Percentiles rank a stretch among this genome's conserved stretches.
Evolutionary conservation across 2,113 vertebrate genomes (phyloP).

Genomic region (Pagrus major): DNA sequence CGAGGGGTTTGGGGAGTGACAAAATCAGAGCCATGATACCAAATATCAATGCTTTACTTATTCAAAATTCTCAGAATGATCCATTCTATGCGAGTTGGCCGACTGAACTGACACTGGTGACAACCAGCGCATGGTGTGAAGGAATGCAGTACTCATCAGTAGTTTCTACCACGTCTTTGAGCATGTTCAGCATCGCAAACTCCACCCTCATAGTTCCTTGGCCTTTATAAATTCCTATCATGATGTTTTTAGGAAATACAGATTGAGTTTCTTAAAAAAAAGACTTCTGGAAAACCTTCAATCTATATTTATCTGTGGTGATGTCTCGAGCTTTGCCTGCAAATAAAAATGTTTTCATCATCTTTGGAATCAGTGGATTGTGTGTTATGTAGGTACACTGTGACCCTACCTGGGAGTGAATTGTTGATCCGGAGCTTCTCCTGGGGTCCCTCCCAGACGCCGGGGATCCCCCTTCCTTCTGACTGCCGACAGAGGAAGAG

Average conservation of each 20-base stretch:
- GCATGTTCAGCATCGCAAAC: not conserved
- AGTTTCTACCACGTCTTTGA: not conserved
- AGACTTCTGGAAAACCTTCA: not conserved
- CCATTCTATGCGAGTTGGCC: not conserved
- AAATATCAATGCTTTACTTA: not conserved
- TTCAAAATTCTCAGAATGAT: not conserved
- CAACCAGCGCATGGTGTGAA: not conserved
- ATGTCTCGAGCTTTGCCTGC: constrained; percentile 9
- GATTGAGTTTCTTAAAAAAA: not conserved
- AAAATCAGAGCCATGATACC: not conserved
- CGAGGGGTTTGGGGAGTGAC: not conserved
- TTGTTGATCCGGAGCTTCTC: constrained; percentile 74
- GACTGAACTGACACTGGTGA: constrained; percentile 1
- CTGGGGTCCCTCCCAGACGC: constrained; percentile 76
- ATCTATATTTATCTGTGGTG: constrained; percentile 1
- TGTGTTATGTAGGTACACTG: not conserved
- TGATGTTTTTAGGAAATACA: not conserved
- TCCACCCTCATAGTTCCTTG: not conserved
- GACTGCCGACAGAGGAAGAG: constrained; percentile 80
- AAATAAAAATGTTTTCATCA: not conserved
- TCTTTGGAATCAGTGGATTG: not conserved
- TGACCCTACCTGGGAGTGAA: constrained; percentile 73
- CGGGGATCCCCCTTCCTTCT: constrained; percentile 81
- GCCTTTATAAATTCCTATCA: not conserved
- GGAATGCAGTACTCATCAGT: constrained; percentile 6